Evolutionary conservation across 2,797 vertebrate species (phyloP).

Genomic region (Pseudochaenichthys georgianus): DNA sequence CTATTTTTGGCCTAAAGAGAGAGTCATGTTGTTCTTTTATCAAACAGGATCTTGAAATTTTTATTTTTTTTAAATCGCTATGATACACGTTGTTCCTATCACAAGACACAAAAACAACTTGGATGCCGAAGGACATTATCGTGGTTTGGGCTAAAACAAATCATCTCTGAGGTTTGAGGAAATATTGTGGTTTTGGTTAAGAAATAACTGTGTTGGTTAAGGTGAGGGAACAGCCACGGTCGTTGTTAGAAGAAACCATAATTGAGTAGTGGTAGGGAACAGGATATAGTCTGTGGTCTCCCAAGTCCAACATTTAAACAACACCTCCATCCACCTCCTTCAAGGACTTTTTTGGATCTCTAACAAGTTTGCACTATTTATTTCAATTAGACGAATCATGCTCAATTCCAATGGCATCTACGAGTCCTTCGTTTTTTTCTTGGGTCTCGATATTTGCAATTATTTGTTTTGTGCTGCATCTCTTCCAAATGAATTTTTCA

Average conservation of each 20-base stretch:
- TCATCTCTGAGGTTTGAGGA: neutral
- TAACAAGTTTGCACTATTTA: constrained; percentile 2
- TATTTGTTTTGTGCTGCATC: too few species aligned
- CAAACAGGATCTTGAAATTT: neutral
- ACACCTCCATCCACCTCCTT: neutral
- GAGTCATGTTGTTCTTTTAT: neutral
- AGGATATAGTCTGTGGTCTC: neutral
- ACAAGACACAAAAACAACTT: neutral
- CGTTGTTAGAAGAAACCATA: neutral
- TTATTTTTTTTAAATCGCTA: too few species aligned
- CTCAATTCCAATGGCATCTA: neutral
- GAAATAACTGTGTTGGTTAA: neutral
- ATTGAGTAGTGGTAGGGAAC: neutral
- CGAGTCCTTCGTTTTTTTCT: too few species aligned
- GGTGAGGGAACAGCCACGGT: neutral
- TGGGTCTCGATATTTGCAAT: neutral
- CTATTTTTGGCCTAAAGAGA: neutral
- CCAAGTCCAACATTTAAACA: neutral
- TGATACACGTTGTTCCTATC: too few species aligned
- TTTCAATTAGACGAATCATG: neutral
- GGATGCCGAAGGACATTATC: neutral
- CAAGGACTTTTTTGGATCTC: neutral
- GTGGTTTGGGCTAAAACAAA: neutral
- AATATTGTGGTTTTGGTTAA: neutral
- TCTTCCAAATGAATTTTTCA: neutral